These are phyloP conservation scores for Cylindroiulus punctatus DNA, from an alignment of 2,888 invertebrate genomes.

Conservation along the genomic window DNA sequence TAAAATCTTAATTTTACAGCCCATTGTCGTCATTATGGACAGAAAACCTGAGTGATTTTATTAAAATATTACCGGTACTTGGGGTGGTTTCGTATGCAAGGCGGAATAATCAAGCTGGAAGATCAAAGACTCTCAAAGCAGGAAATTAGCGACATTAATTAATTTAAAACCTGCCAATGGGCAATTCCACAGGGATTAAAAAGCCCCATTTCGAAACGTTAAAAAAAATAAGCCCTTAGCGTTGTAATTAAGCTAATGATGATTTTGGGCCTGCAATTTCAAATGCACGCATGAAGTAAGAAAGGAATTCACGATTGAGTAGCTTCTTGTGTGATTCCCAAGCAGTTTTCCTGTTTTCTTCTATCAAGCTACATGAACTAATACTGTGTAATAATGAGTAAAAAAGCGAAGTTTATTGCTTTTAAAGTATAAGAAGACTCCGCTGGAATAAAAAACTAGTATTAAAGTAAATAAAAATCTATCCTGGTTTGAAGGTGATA, in stretches of 20 bases:
- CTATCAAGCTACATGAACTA: neutral
- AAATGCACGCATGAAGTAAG: neutral
- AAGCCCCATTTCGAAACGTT: neutral
- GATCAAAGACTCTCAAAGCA: slow-evolving; percentile 3
- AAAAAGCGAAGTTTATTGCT: neutral
- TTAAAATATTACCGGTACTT: neutral
- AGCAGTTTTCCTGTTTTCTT: neutral
- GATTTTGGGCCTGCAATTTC: neutral
- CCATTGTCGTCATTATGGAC: neutral
- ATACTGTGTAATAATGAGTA: neutral
- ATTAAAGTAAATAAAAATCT: neutral
- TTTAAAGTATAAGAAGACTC: neutral
- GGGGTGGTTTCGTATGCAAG: neutral
- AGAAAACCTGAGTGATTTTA: neutral
- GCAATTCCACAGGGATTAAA: neutral
- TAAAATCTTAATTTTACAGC: neutral
- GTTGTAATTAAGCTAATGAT: slow-evolving; percentile 1
- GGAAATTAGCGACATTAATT: neutral
- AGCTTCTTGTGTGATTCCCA: neutral
- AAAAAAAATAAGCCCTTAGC: neutral
- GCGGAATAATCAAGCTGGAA: neutral
- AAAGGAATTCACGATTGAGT: neutral
- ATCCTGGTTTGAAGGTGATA: neutral
- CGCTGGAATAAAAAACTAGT: neutral
- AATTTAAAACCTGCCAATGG: slow-evolving; percentile 27